Evolutionary conservation across 2,797 vertebrate genomes (phyloP).

Genomic region (Pipistrellus nathusii): DNA sequence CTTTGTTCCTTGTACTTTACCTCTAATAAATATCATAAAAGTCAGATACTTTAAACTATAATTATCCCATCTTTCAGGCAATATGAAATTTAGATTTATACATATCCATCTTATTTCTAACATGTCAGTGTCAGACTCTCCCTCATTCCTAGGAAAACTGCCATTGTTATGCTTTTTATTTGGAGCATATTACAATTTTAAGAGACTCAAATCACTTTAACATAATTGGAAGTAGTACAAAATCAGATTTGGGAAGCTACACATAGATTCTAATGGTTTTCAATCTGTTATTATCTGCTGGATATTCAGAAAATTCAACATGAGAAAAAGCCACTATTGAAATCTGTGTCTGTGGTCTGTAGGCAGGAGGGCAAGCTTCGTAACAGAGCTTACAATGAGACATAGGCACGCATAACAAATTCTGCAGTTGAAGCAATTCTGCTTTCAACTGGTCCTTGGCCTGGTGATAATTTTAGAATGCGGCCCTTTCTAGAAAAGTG

Average conservation of each 20-base stretch:
- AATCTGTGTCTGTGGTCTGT: neutral
- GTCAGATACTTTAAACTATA: neutral
- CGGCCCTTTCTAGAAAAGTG: neutral
- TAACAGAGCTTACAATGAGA: neutral
- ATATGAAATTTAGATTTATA: constrained; percentile 28
- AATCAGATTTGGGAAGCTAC: neutral
- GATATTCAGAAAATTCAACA: constrained; percentile 20
- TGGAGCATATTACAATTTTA: constrained; percentile 45
- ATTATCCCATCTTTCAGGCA: neutral
- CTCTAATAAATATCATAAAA: neutral
- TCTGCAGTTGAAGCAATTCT: neutral
- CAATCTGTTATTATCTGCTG: neutral
- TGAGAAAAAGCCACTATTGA: neutral
- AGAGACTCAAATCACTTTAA: neutral
- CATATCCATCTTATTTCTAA: neutral
- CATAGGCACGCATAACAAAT: neutral
- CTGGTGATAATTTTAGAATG: neutral
- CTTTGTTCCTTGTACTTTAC: neutral
- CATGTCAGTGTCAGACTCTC: neutral
- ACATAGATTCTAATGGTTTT: neutral
- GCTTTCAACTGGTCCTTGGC: neutral
- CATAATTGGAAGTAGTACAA: neutral
- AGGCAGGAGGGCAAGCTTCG: neutral
- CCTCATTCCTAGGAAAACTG: neutral
- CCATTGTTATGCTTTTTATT: neutral